Percentiles rank a stretch among this genome's conserved stretches.
Evolutionary conservation across 2,113 vertebrate species (phyloP).

Genomic region (Seriola quinqueradiata): DNA sequence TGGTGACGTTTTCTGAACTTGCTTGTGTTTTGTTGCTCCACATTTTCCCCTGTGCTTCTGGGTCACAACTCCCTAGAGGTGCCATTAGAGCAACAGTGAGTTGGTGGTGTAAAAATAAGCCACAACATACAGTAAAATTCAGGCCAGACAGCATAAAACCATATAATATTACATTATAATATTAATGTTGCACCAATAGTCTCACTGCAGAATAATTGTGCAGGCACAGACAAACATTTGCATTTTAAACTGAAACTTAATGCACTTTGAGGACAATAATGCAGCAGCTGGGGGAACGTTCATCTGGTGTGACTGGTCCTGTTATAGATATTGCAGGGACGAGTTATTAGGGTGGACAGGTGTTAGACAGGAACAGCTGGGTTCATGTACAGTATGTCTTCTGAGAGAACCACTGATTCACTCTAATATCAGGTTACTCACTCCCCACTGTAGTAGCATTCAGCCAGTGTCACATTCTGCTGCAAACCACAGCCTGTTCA

Average conservation of each 20-base stretch:
- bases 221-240: not conserved
- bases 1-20: too few species aligned
- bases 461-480: slow-evolving; percentile 32
- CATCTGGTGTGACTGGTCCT: not conserved
- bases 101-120: not conserved
- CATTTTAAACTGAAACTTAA: not conserved
- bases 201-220: not conserved
- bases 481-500: slow-evolving; percentile 23
- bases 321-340: slow-evolving; percentile 14
- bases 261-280: not conserved
- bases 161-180: not conserved
- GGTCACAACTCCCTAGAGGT: too few species aligned
- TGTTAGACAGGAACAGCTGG: slow-evolving; percentile 74
- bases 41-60: not conserved
- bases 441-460: slow-evolving; percentile 41
- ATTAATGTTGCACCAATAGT: not conserved
- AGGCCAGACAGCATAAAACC: not conserved
- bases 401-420: slow-evolving; percentile 65
- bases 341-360: slow-evolving; percentile 25
- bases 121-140: not conserved
- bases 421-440: slow-evolving; percentile 58
- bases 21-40: not conserved
- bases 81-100: not conserved
- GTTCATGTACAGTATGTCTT: slow-evolving; percentile 59
- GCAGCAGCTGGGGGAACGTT: not conserved